Percentiles rank a stretch among this genome's conserved stretches.
Evolutionary conservation across 2,888 invertebrate species (phyloP).

Genomic region (Ormyrus rosae): DNA sequence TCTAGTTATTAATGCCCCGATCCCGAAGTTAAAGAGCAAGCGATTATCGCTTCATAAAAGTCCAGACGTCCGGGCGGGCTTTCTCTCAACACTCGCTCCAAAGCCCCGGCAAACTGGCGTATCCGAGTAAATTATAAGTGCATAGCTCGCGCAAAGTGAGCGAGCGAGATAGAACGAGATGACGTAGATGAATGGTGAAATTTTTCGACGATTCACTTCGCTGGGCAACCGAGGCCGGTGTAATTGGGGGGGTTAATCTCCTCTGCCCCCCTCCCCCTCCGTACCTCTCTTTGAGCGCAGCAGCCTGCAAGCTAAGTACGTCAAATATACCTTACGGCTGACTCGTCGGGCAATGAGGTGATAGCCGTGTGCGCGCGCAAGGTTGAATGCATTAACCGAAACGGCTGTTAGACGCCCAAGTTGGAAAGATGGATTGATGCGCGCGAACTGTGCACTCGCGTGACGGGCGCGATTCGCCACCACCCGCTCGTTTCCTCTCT

Average conservation of each 20-base stretch:
- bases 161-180: conserved; percentile 18
- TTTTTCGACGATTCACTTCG: conserved; percentile 65
- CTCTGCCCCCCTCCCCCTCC: not conserved
- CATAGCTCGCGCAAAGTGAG: conserved; percentile 5
- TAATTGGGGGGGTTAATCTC: conserved; percentile 60
- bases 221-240: conserved; percentile 58
- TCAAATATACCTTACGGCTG: conserved; percentile 59
- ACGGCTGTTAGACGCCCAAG: conserved; percentile 71
- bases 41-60: conserved; percentile 41
- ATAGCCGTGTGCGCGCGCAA: conserved; percentile 57
- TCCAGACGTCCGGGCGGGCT: not conserved
- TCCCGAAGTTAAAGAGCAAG: not conserved
- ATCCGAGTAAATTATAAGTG: conserved; percentile 17
- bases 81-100: conserved; percentile 4
- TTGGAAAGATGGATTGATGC: conserved; percentile 72
- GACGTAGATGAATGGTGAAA: conserved; percentile 58
- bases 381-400: conserved; percentile 72
- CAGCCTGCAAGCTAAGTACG: conserved; percentile 57
- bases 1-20: no score
- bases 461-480: conserved; percentile 65
- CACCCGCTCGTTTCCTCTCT: conserved; percentile 55
- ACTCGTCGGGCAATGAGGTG: conserved; percentile 59
- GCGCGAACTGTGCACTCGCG: conserved; percentile 66
- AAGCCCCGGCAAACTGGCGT: not conserved
- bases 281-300: conserved; percentile 8